Base-by-base conservation (phyloP, 2,888 invertebrate genomes). In the Osmoderma eremita region DNA sequence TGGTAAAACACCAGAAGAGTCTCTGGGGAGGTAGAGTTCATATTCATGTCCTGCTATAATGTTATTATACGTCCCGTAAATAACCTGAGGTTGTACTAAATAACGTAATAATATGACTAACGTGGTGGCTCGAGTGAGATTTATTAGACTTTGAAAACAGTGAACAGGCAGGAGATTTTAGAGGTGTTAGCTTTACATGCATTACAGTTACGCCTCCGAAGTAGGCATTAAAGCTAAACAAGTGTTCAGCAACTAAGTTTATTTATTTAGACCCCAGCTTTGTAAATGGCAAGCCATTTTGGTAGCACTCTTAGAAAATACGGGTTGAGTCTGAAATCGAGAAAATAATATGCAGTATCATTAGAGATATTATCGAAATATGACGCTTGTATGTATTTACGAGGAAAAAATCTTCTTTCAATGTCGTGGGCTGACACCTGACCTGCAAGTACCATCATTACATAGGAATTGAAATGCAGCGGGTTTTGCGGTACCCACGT, bases 51-150 rank as follows among this genome's bases (percentile, higher is more conserved):
- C 79, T 78, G 77, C 76, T 75, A 75, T 79, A 79, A 79, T 78
- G 78, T 77, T 79, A 78, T 80, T 74, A 75, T 71, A 73, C 73
- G 74, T 74, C 75, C 75, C 76, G 76, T 76, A 77, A 77, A 77
- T 79, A 80, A 78, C 79, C 75, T 74, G 76, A 76, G 77, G 76
- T 77, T 78, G 75, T 77, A 77, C 77, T 78, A 78, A 79, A 79
- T 79, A 78, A 78, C 78, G 75, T 78, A 77, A 79, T 79, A 80
- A 80, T 79, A 78, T 78, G 79, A 79, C 75, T 78, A 78, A 78
- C 76, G 76, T 73, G 72, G 75, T 71, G 74, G 75, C 73, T 72
- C 72, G 73, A 74, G 75, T 74, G 76, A 78, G 78, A 80, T 80
- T 80, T 79, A 78, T 77, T 76, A 75, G 74, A 76, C 75, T 79